Evolutionary conservation across 2,797 vertebrate species (phyloP).

Genomic region (Hoplostethus atlanticus): DNA sequence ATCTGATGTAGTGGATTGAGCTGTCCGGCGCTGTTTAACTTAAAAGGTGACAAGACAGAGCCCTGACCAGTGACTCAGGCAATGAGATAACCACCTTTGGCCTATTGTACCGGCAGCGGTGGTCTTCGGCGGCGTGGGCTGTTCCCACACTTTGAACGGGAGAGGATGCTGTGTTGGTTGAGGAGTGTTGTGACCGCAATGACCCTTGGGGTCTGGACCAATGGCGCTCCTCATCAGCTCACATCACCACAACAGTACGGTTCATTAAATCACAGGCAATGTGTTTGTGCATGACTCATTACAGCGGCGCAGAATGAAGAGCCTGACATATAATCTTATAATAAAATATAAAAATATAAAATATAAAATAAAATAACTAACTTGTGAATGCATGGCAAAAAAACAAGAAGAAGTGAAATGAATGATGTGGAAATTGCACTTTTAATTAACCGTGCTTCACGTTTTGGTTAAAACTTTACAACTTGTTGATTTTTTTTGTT

Average conservation of each 20-base stretch:
- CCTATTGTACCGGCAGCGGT: constrained; percentile 55
- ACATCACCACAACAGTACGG: constrained; percentile 16
- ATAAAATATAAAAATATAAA: no score
- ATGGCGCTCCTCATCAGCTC: constrained; percentile 47
- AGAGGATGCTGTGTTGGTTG: constrained; percentile 14
- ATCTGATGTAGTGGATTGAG: constrained; percentile 80
- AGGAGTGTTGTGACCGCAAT: constrained; percentile 21
- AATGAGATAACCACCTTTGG: constrained; percentile 66
- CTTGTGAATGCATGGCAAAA: not conserved
- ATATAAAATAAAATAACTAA: not conserved
- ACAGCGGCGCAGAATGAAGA: not conserved
- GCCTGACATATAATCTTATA: not conserved
- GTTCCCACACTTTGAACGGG: constrained; percentile 75
- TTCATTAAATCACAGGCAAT: constrained; percentile 15
- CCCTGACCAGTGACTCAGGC: constrained; percentile 69
- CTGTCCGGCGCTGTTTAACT: constrained; percentile 52
- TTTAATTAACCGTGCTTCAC: not conserved
- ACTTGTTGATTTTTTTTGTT: no score
- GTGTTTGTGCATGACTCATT: not conserved
- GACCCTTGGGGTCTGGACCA: constrained; percentile 31
- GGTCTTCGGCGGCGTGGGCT: constrained; percentile 24
- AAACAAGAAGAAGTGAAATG: not conserved
- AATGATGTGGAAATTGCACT: not conserved
- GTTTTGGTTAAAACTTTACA: not conserved
- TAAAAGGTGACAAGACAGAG: constrained; percentile 76